A percentile compares a stretch with the other conserved stretches of the same genome.
Conservation (phyloP, 2,797 vertebrate species). For the Brotogeris chrysoptera region DNA sequence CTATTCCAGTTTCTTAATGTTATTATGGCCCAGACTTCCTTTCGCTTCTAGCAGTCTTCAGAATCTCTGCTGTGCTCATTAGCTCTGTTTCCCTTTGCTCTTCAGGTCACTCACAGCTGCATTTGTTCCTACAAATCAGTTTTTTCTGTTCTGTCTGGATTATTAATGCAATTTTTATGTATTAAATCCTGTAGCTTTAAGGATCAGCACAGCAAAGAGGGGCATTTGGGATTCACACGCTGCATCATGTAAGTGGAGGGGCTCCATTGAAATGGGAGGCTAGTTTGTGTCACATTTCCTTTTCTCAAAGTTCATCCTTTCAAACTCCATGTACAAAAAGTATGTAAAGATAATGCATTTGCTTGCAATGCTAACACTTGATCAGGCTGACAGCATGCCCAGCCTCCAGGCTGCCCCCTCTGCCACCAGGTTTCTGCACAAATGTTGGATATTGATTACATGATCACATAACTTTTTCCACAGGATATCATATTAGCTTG, state of each 20-base stretch:
- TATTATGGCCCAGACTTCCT: neutral
- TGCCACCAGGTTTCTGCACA: neutral
- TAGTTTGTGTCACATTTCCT: neutral
- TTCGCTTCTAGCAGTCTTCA: neutral
- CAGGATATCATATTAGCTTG: neutral
- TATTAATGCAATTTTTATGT: neutral
- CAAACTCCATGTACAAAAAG: accelerated
- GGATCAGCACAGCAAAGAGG: neutral
- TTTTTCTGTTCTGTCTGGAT: neutral
- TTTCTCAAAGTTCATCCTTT: neutral
- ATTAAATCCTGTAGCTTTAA: neutral
- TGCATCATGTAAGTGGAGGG: neutral
- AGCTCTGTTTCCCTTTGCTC: neutral
- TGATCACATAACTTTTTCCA: neutral
- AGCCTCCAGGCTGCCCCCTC: neutral
- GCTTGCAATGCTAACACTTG: neutral
- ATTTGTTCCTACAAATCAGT: neutral
- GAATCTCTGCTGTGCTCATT: neutral
- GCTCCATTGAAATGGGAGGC: neutral
- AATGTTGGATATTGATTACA: neutral
- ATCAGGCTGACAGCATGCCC: accelerated
- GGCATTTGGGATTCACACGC: neutral
- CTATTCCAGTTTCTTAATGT: neutral
- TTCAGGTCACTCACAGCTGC: neutral
- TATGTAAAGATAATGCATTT: neutral